phyloP scores from a whole-genome alignment of 2,888 invertebrate species.

The Catocala sponsa region DNA sequence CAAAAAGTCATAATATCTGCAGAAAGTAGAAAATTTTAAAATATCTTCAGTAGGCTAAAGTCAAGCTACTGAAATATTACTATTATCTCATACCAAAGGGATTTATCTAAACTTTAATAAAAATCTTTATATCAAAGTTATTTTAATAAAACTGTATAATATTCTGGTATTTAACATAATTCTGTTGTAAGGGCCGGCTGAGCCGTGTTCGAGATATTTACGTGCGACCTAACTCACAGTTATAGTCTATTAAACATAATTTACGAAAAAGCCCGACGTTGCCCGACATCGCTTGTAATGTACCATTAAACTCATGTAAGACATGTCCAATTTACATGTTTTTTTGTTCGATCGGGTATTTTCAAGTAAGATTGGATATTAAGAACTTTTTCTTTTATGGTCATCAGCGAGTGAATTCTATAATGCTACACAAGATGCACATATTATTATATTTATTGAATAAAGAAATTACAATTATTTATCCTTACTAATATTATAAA shows the following conservation, averaged over 20 bases:
- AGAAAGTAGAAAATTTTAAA: too few relatives aligned
- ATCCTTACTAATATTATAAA: too few relatives aligned
- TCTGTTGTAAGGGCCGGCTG: slow-evolving; percentile 31
- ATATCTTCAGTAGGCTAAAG: too few relatives aligned
- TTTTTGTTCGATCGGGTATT: slow-evolving; percentile 22
- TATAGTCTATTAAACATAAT: slow-evolving; percentile 72
- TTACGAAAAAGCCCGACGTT: slow-evolving; percentile 63
- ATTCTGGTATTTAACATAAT: slow-evolving; percentile 53
- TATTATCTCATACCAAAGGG: neutral
- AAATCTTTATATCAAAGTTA: slow-evolving; percentile 47
- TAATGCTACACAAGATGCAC: slow-evolving; percentile 1
- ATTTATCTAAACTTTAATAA: slow-evolving; percentile 5
- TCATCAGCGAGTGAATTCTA: neutral
- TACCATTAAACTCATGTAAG: slow-evolving; percentile 36
- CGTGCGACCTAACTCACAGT: slow-evolving; percentile 56
- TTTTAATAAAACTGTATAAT: slow-evolving; percentile 48
- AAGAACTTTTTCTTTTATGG: neutral
- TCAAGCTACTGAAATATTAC: neutral
- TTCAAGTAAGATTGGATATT: slow-evolving; percentile 5
- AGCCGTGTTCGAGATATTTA: slow-evolving; percentile 45
- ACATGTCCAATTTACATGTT: slow-evolving; percentile 33
- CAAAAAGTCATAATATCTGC: too few relatives aligned
- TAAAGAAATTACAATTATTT: too few relatives aligned
- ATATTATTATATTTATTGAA: neutral
- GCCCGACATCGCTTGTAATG: slow-evolving; percentile 51